phyloP scores from a whole-genome alignment of 2,888 invertebrate genomes.

The Oxystoma pomonae region DNA sequence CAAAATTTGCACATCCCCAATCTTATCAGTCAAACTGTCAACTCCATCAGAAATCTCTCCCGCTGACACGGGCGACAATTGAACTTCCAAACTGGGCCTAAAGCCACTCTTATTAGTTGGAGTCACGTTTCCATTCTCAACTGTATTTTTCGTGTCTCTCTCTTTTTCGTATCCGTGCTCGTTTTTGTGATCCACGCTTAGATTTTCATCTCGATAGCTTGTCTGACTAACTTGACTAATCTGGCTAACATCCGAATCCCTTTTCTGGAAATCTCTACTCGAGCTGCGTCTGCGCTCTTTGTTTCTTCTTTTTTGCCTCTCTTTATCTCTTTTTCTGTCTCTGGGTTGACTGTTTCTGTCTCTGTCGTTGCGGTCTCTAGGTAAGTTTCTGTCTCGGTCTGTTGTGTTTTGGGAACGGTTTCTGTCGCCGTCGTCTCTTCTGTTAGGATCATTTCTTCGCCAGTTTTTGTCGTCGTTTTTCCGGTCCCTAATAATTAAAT shows the following conservation, averaged over 20 bases:
- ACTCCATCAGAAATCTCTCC: slow-evolving; percentile 17
- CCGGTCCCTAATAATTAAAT: slow-evolving; percentile 8
- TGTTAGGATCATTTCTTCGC: slow-evolving; percentile 16
- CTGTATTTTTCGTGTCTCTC: neutral
- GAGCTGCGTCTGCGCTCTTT: slow-evolving; percentile 26
- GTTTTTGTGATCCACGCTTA: neutral
- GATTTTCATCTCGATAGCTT: slow-evolving; percentile 2
- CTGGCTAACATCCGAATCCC: slow-evolving; percentile 14
- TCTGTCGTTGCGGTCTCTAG: slow-evolving; percentile 17
- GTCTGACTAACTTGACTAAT: slow-evolving; percentile 6
- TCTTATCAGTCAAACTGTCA: neutral
- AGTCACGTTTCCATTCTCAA: slow-evolving; percentile 14
- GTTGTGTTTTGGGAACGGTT: slow-evolving; percentile 1
- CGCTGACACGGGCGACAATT: slow-evolving; percentile 36
- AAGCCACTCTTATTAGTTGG: slow-evolving; percentile 21
- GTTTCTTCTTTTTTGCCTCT: slow-evolving; percentile 13
- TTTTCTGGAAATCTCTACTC: slow-evolving; percentile 23
- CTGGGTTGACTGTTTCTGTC: slow-evolving; percentile 7
- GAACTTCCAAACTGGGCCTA: slow-evolving; percentile 32
- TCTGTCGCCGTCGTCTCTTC: slow-evolving; percentile 17
- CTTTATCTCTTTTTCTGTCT: slow-evolving; percentile 15
- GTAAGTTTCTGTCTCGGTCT: slow-evolving; percentile 12
- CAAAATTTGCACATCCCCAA: neutral
- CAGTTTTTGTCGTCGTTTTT: slow-evolving; percentile 16
- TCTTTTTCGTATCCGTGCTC: neutral